Evolutionary conservation across 37 sponge, comb jelly and placozoan genomes (phyloP), one percentile per base, ranked within the genome.

Genomic region (Mnemiopsis leidyi): DNA sequence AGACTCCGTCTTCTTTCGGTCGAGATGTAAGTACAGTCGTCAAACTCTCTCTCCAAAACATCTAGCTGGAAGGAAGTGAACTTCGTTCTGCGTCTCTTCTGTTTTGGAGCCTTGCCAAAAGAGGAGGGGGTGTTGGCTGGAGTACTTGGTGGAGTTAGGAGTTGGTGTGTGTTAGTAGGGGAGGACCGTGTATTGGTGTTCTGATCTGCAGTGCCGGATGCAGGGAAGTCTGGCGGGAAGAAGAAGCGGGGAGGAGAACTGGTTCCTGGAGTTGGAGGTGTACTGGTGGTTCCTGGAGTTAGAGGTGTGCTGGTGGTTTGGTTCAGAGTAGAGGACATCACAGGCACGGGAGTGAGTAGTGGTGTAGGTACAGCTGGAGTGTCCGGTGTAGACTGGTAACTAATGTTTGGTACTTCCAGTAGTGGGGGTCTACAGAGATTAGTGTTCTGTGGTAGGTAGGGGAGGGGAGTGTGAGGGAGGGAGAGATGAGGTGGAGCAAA

Each of bases 221-320:
- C n/a, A n/a, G n/a, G 82, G 38, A 79, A 85, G 61, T 38, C 40
- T 1, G 61, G 61, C 9, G 90, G 90, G 48, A 85, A 85, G 90
- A 85, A 85, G 90, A 85, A 85, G 26, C 39, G 90, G 0, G 90
- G 90, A 23, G 90, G 61, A 39, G 90, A 16, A 3, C 29, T 5
- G 2, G 40, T n/a, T 39, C 48, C 26, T 1, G 48, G 39, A 23
- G 61, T 39, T 0, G 13, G 0, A 3, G 5, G 90, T 5, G 90
- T 23, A 3, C 48, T 39, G 24, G 36, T 1, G 3, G n/a, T 28
- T 2, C 2, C 29, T 0, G 90, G 90, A n/a, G 48, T 38, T 20
- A 34, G 82, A 2, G 82, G 82, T 36, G 37, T 26, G 35, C 31
- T 5, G 35, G 82, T 21, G 35, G 82, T 79, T 28, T 36, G 82